Evolutionary conservation across 2,797 vertebrate genomes (phyloP).

Genomic region (Poecilia wingei): DNA sequence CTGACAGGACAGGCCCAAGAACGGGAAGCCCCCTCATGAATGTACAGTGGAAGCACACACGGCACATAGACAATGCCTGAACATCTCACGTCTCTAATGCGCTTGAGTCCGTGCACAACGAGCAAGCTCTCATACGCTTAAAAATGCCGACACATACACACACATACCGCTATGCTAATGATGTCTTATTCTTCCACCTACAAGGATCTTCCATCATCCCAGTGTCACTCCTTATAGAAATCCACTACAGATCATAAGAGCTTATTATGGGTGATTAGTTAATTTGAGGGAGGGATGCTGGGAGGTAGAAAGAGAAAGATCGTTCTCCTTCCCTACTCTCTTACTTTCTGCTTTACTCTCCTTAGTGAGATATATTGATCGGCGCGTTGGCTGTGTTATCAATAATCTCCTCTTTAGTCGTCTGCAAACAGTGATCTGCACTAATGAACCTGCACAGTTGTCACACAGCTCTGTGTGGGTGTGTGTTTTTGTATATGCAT

Average conservation of each 20-base stretch:
- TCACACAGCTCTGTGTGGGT: conserved; percentile 47
- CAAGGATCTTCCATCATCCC: conserved; percentile 88
- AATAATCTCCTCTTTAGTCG: conserved; percentile 79
- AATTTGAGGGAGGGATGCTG: conserved; percentile 75
- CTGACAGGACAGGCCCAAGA: conserved; percentile 86
- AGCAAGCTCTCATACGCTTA: conserved; percentile 27
- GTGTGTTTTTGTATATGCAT: conserved; percentile 18
- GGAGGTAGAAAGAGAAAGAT: conserved; percentile 62
- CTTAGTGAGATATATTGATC: conserved; percentile 69
- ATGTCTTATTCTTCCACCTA: conserved; percentile 85
- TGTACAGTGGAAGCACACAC: conserved; percentile 15
- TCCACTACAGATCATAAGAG: conserved; percentile 94
- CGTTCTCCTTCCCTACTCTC: conserved; percentile 51
- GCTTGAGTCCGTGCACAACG: conserved; percentile 70
- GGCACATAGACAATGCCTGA: conserved; percentile 29
- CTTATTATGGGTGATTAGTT: conserved; percentile 95
- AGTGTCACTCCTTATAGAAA: conserved; percentile 86
- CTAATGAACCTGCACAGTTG: conserved; percentile 75
- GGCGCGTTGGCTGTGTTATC: conserved; percentile 68
- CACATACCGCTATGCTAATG: conserved; percentile 86
- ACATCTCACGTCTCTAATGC: conserved; percentile 41
- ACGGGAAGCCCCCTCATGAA: conserved; percentile 77
- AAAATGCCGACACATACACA: conserved; percentile 22
- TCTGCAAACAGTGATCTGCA: conserved; percentile 65
- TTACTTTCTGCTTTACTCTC: conserved; percentile 30